Evolutionary conservation across 2,797 vertebrate species (phyloP).

Genomic region (Peromyscus aztecus): DNA sequence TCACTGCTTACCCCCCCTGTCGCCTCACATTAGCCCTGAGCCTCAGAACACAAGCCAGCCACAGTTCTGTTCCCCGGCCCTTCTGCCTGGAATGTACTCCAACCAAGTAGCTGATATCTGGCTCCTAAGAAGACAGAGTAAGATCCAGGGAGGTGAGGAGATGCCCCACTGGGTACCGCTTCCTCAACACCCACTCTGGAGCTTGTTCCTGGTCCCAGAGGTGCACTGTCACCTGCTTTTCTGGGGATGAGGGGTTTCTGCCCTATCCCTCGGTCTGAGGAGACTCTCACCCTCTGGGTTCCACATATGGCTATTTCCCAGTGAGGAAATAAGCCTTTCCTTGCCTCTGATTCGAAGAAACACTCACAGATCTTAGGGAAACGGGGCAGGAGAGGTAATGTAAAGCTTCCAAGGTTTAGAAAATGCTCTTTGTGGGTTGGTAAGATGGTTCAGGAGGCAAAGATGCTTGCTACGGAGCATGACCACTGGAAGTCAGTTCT

Average conservation of each 20-base stretch:
- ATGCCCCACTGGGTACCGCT: not conserved
- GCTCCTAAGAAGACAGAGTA: not conserved
- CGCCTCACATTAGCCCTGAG: not conserved
- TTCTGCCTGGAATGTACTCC: not conserved
- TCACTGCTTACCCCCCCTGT: not conserved
- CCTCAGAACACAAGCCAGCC: not conserved
- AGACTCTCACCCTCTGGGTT: not conserved
- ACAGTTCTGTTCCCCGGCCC: not conserved
- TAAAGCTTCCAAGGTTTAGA: slow-evolving; percentile 23
- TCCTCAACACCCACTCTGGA: not conserved
- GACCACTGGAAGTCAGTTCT: not conserved
- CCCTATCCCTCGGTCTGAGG: not conserved
- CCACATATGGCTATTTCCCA: not conserved
- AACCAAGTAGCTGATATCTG: not conserved
- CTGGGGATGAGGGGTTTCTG: not conserved
- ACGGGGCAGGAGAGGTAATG: not conserved
- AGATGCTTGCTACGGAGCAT: not conserved
- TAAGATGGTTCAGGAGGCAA: not conserved
- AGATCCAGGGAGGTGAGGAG: not conserved
- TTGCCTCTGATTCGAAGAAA: slow-evolving; percentile 6
- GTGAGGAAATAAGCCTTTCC: not conserved
- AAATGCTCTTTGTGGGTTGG: not conserved
- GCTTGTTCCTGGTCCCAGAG: not conserved
- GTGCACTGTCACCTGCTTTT: not conserved
- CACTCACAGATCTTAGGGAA: not conserved